A percentile compares a stretch with the other conserved stretches of the same genome.
phyloP scores from a whole-genome alignment of 1,140 invertebrate genomes.

The Ips nitidus region DNA sequence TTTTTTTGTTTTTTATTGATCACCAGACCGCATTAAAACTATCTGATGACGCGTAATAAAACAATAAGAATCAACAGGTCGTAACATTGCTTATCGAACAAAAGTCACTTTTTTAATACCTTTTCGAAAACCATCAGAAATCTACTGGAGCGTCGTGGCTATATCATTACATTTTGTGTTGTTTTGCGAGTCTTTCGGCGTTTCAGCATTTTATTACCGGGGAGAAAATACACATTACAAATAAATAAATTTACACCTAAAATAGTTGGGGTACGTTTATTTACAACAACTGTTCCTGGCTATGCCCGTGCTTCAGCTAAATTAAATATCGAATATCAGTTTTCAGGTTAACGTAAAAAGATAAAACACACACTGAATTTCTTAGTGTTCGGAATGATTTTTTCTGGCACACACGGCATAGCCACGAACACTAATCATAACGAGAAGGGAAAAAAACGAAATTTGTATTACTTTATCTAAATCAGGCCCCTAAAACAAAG shows the following conservation, averaged over 20 bases:
- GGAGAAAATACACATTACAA: conserved; percentile 21
- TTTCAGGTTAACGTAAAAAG: conserved; percentile 14
- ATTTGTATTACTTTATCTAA: conserved; percentile 20
- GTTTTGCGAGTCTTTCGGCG: conserved; percentile 25
- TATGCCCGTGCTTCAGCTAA: conserved; percentile 5
- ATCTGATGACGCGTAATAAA: conserved; percentile 27
- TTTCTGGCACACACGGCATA: conserved; percentile 15
- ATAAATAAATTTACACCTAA: conserved; percentile 40
- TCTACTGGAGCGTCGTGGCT: background rate
- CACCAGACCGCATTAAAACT: background rate
- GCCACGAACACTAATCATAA: conserved; percentile 30
- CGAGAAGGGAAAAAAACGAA: conserved; percentile 5
- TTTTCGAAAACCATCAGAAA: conserved; percentile 28
- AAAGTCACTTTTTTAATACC: conserved; percentile 1
- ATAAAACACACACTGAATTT: conserved; percentile 3
- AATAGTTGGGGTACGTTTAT: conserved; percentile 10
- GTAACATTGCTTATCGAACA: conserved; percentile 26
- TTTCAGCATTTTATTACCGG: conserved; percentile 19
- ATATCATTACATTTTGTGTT: conserved; percentile 1
- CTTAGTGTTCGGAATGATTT: conserved; percentile 33
- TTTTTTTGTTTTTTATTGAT: conserved; percentile 4
- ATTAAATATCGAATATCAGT: conserved; percentile 6
- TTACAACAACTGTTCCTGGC: conserved; percentile 29
- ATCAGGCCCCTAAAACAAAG: conserved; percentile 9
- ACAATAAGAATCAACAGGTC: conserved; percentile 28